phyloP scores from a whole-genome alignment of 1,140 invertebrate species.

The Drosophila punjabiensis region DNA sequence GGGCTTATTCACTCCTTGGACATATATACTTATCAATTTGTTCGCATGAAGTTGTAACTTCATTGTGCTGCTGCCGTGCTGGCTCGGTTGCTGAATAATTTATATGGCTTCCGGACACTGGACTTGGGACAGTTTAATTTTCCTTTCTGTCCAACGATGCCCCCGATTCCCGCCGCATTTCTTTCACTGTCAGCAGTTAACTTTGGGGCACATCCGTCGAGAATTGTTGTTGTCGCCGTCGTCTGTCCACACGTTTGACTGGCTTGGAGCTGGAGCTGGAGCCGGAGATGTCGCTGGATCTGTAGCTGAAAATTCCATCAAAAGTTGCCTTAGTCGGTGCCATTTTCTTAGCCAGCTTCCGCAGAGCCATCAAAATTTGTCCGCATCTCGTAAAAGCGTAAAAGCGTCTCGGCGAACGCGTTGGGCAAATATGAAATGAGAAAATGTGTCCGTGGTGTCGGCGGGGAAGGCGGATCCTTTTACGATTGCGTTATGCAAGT shows the following conservation, averaged over 20 bases:
- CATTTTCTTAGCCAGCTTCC: constrained; percentile 38
- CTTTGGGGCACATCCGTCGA: constrained; percentile 61
- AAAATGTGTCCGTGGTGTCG: constrained; percentile 23
- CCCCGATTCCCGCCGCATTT: not conserved
- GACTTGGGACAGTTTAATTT: constrained; percentile 24
- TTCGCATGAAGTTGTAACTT: constrained; percentile 4
- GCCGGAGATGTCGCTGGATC: not conserved
- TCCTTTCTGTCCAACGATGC: constrained; percentile 10
- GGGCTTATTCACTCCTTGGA: not conserved
- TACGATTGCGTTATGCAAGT: constrained; percentile 66
- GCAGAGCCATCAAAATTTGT: constrained; percentile 73
- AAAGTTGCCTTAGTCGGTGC: constrained; percentile 49
- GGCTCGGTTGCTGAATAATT: constrained; percentile 25
- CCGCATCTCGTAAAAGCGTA: constrained; percentile 69
- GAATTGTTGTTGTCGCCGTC: constrained; percentile 39
- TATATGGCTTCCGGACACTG: constrained; percentile 18
- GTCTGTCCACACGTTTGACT: constrained; percentile 39
- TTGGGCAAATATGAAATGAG: constrained; percentile 55
- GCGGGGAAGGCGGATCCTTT: constrained; percentile 19
- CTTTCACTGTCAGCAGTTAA: constrained; percentile 44
- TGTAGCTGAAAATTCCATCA: constrained; percentile 55
- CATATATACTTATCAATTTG: not conserved
- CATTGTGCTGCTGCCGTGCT: constrained; percentile 18
- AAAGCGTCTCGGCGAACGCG: not conserved
- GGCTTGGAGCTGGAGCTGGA: constrained; percentile 5